Evolutionary conservation across 2,888 invertebrate species (phyloP), one percentile per base, ranked within the genome.

Genomic region (Agriopis aurantiaria): DNA sequence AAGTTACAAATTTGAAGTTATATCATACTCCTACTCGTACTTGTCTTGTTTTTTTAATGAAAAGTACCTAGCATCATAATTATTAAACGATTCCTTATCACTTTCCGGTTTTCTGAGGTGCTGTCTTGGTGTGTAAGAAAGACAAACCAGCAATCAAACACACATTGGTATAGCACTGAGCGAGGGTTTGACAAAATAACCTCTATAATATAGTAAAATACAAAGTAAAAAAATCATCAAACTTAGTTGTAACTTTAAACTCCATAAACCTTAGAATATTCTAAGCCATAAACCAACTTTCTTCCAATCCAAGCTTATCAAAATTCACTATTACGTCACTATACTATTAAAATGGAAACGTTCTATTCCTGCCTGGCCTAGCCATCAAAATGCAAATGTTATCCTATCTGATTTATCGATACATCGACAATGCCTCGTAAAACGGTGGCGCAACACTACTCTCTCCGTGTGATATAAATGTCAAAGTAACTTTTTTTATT

Each of bases 371-470:
- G 52, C 46, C 33, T 5, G 55, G 11, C 53, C 17, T 57, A 65
- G 65, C 60, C 23, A 65, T 61, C 59, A 71, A 73, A 58, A 75
- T 75, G 75, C 71, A 69, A 73, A 75, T 75, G 67, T 33, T 72
- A 68, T 65, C 68, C 71, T 68, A 65, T 71, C 61, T 11, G 40
- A 57, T 75, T 68, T 49, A 74, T 72, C 67, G 72, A 72, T 68
- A 66, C 51, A 61, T 69, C 71, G 65, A 74, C 71, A 72, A 74
- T 74, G 65, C 51, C 55, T 70, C 69, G 64, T 73, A 59, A 75
- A 72, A 72, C 68, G 57, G 63, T 74, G 72, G 72, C 69, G 75
- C 73, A 73, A 72, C 74, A 65, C 74, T 76, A 68, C 73, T 76
- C 71, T 73, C 70, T 57, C 64, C 45, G 7, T 5, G 40, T 64